Evolutionary conservation across 2,113 vertebrate genomes (phyloP), one percentile per base, ranked within the genome.

Genomic region (Erythrocercus mccallii): DNA sequence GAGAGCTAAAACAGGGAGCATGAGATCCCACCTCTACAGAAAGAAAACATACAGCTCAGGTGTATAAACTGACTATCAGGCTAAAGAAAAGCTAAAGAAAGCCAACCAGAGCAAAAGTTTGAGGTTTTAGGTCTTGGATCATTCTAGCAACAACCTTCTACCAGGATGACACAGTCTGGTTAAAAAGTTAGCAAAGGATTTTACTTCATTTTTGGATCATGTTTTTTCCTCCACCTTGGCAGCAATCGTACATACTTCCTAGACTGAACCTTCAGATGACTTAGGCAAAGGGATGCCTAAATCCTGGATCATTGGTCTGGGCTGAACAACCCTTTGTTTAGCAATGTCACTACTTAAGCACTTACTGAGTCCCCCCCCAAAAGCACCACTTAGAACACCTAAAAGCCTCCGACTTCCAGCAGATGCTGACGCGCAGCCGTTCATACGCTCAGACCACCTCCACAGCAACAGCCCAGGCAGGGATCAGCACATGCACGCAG

Each of bases 401-500:
- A 65, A 56, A 72, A 72, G n/a, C 44, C 69, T 15, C 50, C 21
- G 12, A 66, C 11, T 47, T 25, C 22, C n/a, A 60, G 15, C 6
- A 53, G 60, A 51, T 30, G 28, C 24, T 74, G 53, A 38, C 20
- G 51, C 0, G 0, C 44, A 64, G 47, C 15, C 0, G 0, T 24
- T 47, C 11, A 30, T 4, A 25, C 0, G 0, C 35, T 51, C 57
- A 47, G 71, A 6, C 30, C 72, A 40, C 25, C 79, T 6, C 57
- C 2, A 0, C 6, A 15, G 44, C 8, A 72, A 33, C 0, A 3
- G 48, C 40, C 19, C 22, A 38, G 35, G 8, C 0, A 0, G 3
- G 48, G 19, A 35, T 51, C 45, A 57, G 37, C 44, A 57, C 40
- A 56, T 13, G n/a, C 37, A 44, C 0, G 0, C 0, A 2, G 40